phyloP scores from a whole-genome alignment of 2,797 vertebrate genomes.

The Oreortyx pictus region DNA sequence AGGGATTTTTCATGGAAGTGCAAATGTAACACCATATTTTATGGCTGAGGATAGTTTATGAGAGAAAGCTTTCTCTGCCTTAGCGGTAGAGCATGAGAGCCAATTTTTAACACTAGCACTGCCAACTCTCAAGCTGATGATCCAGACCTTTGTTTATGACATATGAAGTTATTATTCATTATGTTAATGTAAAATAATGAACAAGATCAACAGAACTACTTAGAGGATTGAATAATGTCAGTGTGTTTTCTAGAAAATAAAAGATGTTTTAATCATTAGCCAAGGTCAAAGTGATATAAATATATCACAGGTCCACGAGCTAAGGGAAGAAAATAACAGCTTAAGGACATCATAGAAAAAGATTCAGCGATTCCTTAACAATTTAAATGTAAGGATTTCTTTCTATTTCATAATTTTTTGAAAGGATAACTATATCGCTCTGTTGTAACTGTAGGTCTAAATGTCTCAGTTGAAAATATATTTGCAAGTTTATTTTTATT shows the following conservation, averaged over 20 bases:
- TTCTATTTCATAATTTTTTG: slow-evolving; percentile 11
- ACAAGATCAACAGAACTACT: slow-evolving; percentile 18
- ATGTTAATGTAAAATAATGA: slow-evolving; percentile 3
- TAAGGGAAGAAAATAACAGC: neutral
- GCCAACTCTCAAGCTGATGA: neutral
- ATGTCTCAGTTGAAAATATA: neutral
- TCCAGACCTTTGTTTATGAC: neutral
- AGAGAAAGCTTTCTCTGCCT: slow-evolving; percentile 26
- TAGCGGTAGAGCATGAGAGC: neutral
- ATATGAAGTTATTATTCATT: slow-evolving; percentile 6
- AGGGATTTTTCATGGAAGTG: slow-evolving; percentile 54
- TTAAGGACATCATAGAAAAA: neutral
- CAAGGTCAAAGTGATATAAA: slow-evolving; percentile 23
- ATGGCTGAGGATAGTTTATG: slow-evolving; percentile 21
- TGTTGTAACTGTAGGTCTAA: neutral
- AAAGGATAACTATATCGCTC: neutral
- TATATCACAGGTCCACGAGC: neutral
- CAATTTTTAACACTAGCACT: slow-evolving; percentile 32
- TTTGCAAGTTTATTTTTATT: neutral
- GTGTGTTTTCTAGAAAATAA: slow-evolving; percentile 22
- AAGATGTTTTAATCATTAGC: slow-evolving; percentile 1
- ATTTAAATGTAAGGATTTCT: slow-evolving; percentile 2
- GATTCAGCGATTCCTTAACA: neutral
- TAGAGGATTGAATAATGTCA: slow-evolving; percentile 16
- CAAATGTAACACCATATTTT: slow-evolving; percentile 56